Conservation (phyloP, 2,797 vertebrate species). For the Rhinophrynus dorsalis region DNA sequence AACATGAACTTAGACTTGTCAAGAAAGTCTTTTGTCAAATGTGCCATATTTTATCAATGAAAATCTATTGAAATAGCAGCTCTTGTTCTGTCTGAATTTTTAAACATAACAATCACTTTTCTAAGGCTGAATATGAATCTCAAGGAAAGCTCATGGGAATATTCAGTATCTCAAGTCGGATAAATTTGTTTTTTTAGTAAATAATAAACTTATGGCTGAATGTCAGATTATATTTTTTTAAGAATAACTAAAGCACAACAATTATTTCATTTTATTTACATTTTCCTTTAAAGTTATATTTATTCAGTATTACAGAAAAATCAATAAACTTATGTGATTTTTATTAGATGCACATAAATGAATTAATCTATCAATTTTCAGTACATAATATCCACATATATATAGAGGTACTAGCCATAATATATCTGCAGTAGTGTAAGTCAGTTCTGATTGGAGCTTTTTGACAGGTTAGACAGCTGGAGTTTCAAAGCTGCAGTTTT, state of each 20-base stretch:
- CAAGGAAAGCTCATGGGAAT: neutral
- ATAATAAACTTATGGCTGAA: too few species aligned
- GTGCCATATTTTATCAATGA: neutral
- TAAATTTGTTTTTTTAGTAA: too few species aligned
- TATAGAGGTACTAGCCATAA: conserved; percentile 31
- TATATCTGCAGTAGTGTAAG: conserved; percentile 51
- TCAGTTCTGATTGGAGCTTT: conserved; percentile 44
- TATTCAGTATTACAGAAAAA: neutral
- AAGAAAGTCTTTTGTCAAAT: neutral
- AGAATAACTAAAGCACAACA: too few species aligned
- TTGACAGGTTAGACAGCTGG: conserved; percentile 56
- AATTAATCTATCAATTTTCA: neutral
- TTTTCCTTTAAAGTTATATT: too few species aligned
- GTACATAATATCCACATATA: conserved; percentile 5
- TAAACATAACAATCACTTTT: neutral
- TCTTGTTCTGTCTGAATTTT: neutral
- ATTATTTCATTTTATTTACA: too few species aligned
- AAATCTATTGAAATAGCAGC: neutral
- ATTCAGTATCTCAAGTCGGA: neutral
- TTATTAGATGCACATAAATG: neutral
- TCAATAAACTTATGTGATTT: neutral
- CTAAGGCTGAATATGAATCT: neutral
- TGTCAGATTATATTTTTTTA: too few species aligned
- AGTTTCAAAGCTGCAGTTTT: conserved; percentile 50
- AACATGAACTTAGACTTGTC: neutral